Evolutionary conservation across 1,140 invertebrate species (phyloP), one percentile per base, ranked within the genome.

Genomic region (Aphelenchoides besseyi): DNA sequence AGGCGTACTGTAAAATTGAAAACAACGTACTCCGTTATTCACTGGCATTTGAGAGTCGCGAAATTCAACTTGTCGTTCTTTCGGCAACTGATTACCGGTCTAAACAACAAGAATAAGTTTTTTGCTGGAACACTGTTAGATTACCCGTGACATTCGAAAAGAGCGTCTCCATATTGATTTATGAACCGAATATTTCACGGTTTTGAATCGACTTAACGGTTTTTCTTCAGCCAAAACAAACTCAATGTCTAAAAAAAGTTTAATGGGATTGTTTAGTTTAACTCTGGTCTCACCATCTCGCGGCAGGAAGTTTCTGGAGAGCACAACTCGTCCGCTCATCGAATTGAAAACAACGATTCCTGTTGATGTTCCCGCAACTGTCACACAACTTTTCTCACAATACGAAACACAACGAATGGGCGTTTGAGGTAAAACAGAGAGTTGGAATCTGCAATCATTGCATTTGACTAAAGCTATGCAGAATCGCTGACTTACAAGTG

Each of bases 311-410:
- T 53, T 66, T 35, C 29, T 33, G n/a, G 30, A 23, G 63, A 66
- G 36, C 1, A 66, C 18, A 55, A 66, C 29, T 16, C 16, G 16
- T 12, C 36, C 63, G n/a, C 12, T 35, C 16, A 35, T 32, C 9
- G 63, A 12, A 35, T 66, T 35, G 32, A 36, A 66, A 32, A 66
- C 36, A 37, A 66, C 28, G 30, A 66, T 66, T 37, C 63, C 63
- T 12, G 63, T 66, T 29, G 63, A 66, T 12, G 16, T 18, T 37
- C 63, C 63, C 28, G 30, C 63, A 12, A 29, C 48, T 12, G 30
- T 66, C 30, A 66, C 26, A 30, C 28, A 12, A 33, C 16, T 32
- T 12, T 29, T 66, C n/a, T 66, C 63, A 53, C 16, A 66, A 2
- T 18, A 2, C 16, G 16, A 12, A 33, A 66, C 2, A 32, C 16